Conservation (phyloP, 2,888 invertebrate genomes). For the Conchocele bisecta region DNA sequence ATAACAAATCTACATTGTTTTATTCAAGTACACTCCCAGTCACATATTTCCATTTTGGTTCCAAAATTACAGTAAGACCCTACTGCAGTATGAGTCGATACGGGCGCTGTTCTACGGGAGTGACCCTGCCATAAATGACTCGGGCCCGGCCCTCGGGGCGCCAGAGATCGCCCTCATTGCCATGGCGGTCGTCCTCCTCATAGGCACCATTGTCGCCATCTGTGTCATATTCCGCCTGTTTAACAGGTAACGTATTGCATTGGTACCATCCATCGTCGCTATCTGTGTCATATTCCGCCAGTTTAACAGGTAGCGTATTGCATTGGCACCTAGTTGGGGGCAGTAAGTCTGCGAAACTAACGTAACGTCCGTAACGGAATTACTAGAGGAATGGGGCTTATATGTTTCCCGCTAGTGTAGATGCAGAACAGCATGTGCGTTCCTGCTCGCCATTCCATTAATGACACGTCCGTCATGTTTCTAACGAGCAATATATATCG, state of each 20-base stretch:
- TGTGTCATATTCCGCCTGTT: slow-evolving; percentile 50
- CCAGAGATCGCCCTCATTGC: slow-evolving; percentile 63
- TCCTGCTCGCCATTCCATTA: too few relatives aligned
- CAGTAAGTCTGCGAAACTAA: too few relatives aligned
- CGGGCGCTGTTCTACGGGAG: slow-evolving; percentile 48
- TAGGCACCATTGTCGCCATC: slow-evolving; percentile 52
- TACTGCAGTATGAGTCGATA: slow-evolving; percentile 49
- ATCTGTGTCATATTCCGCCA: slow-evolving; percentile 52
- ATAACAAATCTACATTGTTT: too few relatives aligned
- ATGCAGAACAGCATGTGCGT: too few relatives aligned
- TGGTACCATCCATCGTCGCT: neutral
- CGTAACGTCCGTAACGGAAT: too few relatives aligned
- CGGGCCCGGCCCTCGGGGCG: slow-evolving; percentile 18
- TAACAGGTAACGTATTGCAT: slow-evolving; percentile 35
- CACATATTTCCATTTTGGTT: too few relatives aligned
- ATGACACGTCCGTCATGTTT: too few relatives aligned
- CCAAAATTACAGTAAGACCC: slow-evolving; percentile 40
- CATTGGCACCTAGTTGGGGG: too few relatives aligned
- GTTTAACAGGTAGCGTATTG: slow-evolving; percentile 45
- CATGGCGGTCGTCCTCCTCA: slow-evolving; percentile 51
- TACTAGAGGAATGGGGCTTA: too few relatives aligned
- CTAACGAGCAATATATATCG: too few relatives aligned
- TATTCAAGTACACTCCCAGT: too few relatives aligned
- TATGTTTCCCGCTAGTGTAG: too few relatives aligned
- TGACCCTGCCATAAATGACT: neutral